These are phyloP conservation scores for Nyctalus aviator DNA, from an alignment of 2,797 vertebrate species.

Conservation along the genomic window DNA sequence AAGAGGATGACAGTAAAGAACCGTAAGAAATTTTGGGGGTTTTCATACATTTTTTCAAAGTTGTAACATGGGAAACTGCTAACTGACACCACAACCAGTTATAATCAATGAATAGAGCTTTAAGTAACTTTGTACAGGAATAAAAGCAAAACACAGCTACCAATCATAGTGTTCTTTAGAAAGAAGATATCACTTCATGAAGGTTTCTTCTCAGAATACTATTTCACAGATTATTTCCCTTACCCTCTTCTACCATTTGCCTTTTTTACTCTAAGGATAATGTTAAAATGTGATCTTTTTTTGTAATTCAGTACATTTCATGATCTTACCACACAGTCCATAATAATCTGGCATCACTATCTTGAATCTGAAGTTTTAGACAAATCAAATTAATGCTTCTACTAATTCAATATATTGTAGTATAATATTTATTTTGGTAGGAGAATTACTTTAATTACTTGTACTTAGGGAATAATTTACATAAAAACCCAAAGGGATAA, in stretches of 20 bases:
- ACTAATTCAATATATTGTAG: conserved; percentile 46
- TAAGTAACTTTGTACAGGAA: background rate
- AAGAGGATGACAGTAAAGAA: background rate
- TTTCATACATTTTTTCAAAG: conserved; percentile 32
- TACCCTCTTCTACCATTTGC: background rate
- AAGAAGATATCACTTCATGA: background rate
- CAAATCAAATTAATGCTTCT: conserved; percentile 28
- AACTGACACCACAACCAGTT: background rate
- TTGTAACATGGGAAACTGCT: background rate
- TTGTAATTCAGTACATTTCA: background rate
- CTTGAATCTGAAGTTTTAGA: conserved; percentile 37
- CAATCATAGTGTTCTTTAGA: conserved; percentile 7
- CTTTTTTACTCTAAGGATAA: background rate
- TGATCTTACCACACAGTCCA: background rate
- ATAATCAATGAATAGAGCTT: background rate
- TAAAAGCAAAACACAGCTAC: conserved; percentile 24
- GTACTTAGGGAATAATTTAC: conserved; percentile 55
- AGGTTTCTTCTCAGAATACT: background rate
- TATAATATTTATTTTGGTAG: conserved; percentile 47
- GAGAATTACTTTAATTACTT: conserved; percentile 56
- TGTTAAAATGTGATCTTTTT: conserved; percentile 12
- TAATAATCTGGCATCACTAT: conserved; percentile 3
- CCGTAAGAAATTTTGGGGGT: background rate
- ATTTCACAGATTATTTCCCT: background rate
- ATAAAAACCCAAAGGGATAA: conserved; percentile 6